Base-by-base conservation (phyloP, 2,113 vertebrate genomes). In the Dipodomys ordii region DNA sequence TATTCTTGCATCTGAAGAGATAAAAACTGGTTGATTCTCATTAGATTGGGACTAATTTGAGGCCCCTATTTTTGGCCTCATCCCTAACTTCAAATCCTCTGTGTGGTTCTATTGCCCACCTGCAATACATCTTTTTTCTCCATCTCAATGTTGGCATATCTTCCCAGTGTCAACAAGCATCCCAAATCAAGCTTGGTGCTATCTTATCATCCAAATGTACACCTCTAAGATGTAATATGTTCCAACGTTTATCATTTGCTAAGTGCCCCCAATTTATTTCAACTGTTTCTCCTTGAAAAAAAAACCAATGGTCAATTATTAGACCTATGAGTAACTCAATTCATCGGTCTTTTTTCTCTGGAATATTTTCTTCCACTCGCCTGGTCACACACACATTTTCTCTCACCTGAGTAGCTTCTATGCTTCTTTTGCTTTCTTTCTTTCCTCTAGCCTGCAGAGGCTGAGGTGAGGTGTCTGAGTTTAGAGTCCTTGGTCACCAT, bases 101-200 rank as follows among this genome's bases (percentile, higher is more conserved):
- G 30, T 16, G 20, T 83, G 71, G 12, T 9, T 87, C 62, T 22
- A 87, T 28, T 22, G 49, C 23, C 18, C 60, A n/a, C 80, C 92
- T 92, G n/a, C n/a, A 73, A 92, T 35, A 60, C 27, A 68, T 83
- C n/a, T 44, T 87, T 93, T 90, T 94, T 67, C 67, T 89, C 27
- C 35, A 88, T 35, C 6, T 88, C 69, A 64, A 28, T 57, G 69
- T 60, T 82, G 11, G 13, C 81, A 68, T 32, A 81, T 35, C 27
- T 71, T 89, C 53, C 83, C 76, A 82, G 77, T 85, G 57, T 81
- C 78, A 87, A 72, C 44, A 90, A 28, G 64, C 11, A 57, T n/a
- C 30, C 73, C 18, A 77, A 95, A 57, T 32, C 76, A 92, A 82
- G 67, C 28, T 88, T 82, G 27, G 73, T 44, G 60, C 77, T 83